Percentiles rank a stretch among this genome's conserved stretches.
phyloP scores from a whole-genome alignment of 2,888 invertebrate species.

The Euclidia mi region DNA sequence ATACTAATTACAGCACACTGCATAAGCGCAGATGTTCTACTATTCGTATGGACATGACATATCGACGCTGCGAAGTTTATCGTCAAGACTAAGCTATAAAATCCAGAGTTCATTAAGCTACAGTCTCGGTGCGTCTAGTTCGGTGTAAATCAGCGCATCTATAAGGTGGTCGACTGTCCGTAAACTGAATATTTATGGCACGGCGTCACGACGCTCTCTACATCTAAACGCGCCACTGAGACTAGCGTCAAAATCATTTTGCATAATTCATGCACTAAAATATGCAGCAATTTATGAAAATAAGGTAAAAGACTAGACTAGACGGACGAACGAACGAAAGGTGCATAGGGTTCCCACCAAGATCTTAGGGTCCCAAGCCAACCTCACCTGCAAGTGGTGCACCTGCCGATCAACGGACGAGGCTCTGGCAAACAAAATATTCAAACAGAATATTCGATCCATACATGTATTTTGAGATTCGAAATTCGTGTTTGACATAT shows the following conservation, averaged over 20 bases:
- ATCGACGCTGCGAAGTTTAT: slow-evolving; percentile 48
- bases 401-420: too few species aligned
- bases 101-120: slow-evolving; percentile 51
- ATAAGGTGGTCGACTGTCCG: slow-evolving; percentile 71
- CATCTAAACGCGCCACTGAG: slow-evolving; percentile 68
- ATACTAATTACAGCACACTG: slow-evolving; percentile 27
- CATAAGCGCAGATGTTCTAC: slow-evolving; percentile 41
- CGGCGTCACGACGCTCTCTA: slow-evolving; percentile 47
- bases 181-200: slow-evolving; percentile 81
- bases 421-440: too few species aligned
- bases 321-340: slow-evolving; percentile 51
- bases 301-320: slow-evolving; percentile 51
- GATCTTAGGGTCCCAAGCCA: too few species aligned
- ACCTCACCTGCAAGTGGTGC: too few species aligned
- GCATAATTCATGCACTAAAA: slow-evolving; percentile 77
- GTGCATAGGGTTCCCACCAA: too few species aligned
- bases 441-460: too few species aligned
- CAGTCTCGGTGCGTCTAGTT: slow-evolving; percentile 52
- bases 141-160: slow-evolving; percentile 69
- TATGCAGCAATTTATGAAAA: slow-evolving; percentile 72
- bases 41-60: slow-evolving; percentile 48
- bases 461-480: too few species aligned
- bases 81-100: slow-evolving; percentile 51
- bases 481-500: too few species aligned
- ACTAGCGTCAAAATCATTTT: slow-evolving; percentile 77